Base-by-base conservation (phyloP, 1,140 invertebrate genomes). In the Drosophila chauvacae region DNA sequence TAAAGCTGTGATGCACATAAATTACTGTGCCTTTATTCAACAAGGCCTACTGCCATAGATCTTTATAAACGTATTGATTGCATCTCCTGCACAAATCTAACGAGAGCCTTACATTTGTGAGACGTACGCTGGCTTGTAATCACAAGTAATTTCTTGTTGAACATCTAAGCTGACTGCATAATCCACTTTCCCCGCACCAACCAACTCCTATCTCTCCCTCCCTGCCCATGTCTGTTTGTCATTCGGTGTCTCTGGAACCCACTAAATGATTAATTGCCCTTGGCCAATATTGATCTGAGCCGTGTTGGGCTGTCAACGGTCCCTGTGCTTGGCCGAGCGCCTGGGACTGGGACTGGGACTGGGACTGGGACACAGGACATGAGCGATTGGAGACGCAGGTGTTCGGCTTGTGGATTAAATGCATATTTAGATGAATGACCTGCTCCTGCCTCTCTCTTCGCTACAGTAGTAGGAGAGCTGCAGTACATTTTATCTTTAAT, bases 121-220 rank as follows among this genome's bases (percentile, higher is more conserved):
- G 28, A 37, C 33, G 48, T 7, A 68, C 63, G 68, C 63, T 70
- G 48, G 4, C 13, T 55, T 55, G 68, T 73, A 71, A 72, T 51
- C 70, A 59, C 53, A 51, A 60, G 70, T 73, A 72, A 72, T 72
- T 73, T 58, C 57, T 63, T 74, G 58, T 74, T 51, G 50, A 42
- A 75, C 72, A 76, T 75, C 47, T 70, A 74, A 69, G 70, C 62
- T 59, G 77, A 76, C 81, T 81, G 82, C 73, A 85, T 85, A 85
- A 83, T 77, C 77, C 59, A 80, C 58, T 77, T 63, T 42, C 4
- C 35, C 28, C 13, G 30, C 20, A 20, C 51, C 35, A 13, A n/a
- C 51, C 35, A 14, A 14, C 65, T 58, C 51, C 51, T 1, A 7
- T 42, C 13, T 16, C 26, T 10, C 14, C 2, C 14, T n/a, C 26